Evolutionary conservation across 1,140 invertebrate genomes (phyloP).

Genomic region (Ylistrum balloti): DNA sequence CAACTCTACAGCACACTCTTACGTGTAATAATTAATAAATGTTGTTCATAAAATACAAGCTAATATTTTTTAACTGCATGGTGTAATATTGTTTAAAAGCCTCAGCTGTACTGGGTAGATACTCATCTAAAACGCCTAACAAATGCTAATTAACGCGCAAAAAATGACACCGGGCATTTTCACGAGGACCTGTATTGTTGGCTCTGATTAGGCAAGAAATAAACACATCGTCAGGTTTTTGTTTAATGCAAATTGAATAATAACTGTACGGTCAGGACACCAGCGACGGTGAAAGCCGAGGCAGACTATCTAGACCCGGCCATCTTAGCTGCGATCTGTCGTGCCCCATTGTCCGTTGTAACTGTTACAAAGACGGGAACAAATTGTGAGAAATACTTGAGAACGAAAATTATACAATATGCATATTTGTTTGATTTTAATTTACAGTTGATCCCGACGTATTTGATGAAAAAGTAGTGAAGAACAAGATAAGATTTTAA

Average conservation of each 20-base stretch:
- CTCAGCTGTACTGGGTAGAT: constrained; percentile 22
- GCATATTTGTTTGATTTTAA: constrained; percentile 36
- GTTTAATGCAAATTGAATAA: constrained; percentile 40
- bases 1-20: background rate
- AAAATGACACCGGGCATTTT: constrained; percentile 38
- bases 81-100: constrained; percentile 11
- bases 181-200: background rate
- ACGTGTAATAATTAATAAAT: constrained; percentile 22
- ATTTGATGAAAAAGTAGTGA: constrained; percentile 15
- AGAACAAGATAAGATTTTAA: constrained; percentile 40
- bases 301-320: background rate
- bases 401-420: constrained; percentile 34
- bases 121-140: constrained; percentile 19
- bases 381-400: constrained; percentile 23
- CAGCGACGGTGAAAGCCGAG: background rate
- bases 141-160: constrained; percentile 26
- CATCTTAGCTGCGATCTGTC: constrained; percentile 17
- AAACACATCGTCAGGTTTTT: constrained; percentile 38
- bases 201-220: constrained; percentile 33
- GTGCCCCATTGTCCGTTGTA: background rate
- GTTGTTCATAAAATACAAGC: background rate
- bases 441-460: constrained; percentile 25
- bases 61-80: constrained; percentile 15
- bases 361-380: constrained; percentile 32
- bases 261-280: background rate